Evolutionary conservation across 2,113 vertebrate genomes (phyloP).

Genomic region (Pachypanchax playfairii): DNA sequence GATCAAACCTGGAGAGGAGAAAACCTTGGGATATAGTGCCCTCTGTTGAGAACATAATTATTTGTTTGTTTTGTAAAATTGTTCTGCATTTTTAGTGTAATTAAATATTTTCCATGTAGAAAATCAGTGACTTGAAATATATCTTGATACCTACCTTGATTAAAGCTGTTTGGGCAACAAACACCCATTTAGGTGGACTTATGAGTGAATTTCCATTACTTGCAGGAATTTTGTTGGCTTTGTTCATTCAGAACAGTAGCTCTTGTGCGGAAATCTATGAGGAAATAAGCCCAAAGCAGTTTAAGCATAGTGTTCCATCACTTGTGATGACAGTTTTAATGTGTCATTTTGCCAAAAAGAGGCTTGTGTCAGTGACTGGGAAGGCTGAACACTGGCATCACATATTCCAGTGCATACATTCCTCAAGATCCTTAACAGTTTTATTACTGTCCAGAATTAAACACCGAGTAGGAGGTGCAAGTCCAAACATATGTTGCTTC

Average conservation of each 20-base stretch:
- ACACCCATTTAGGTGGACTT: slow-evolving; percentile 27
- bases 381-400: slow-evolving; percentile 55
- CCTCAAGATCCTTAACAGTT: slow-evolving; percentile 44
- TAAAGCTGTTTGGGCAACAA: slow-evolving; percentile 37
- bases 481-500: slow-evolving; percentile 15
- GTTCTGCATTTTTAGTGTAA: not conserved
- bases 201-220: slow-evolving; percentile 23
- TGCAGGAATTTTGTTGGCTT: slow-evolving; percentile 19
- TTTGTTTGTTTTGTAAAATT: not conserved
- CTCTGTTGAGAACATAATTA: slow-evolving; percentile 45
- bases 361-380: slow-evolving; percentile 42
- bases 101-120: too few species aligned
- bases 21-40: slow-evolving; percentile 40
- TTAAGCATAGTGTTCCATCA: slow-evolving; percentile 33
- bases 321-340: slow-evolving; percentile 26
- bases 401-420: slow-evolving; percentile 47
- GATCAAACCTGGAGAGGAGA: slow-evolving; percentile 19
- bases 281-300: slow-evolving; percentile 3
- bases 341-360: slow-evolving; percentile 31
- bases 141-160: too few species aligned
- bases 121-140: too few species aligned
- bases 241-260: slow-evolving; percentile 14
- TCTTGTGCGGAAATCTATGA: too few species aligned
- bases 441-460: slow-evolving; percentile 38
- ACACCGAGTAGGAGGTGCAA: not conserved